Evolutionary conservation across 2,888 invertebrate species (phyloP).

Genomic region (Drepana falcataria): DNA sequence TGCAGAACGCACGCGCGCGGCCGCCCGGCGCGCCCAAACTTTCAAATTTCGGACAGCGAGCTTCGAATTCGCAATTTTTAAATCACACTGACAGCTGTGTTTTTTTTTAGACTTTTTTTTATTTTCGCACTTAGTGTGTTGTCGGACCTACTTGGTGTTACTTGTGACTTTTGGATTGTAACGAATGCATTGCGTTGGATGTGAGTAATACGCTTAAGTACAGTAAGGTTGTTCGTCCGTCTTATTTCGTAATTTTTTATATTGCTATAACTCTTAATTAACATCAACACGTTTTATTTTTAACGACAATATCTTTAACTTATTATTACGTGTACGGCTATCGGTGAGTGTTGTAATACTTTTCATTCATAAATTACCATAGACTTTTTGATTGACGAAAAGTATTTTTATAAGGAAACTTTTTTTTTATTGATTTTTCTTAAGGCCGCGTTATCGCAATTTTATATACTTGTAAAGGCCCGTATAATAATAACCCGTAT

Average conservation of each 20-base stretch:
- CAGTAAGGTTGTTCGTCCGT: constrained; percentile 67
- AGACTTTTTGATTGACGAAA: background rate
- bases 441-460: constrained; percentile 12
- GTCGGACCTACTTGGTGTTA: constrained; percentile 31
- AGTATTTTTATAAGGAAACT: background rate
- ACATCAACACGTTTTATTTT: constrained; percentile 2
- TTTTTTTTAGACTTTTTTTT: constrained; percentile 25
- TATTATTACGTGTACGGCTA: background rate
- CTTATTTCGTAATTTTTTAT: constrained; percentile 32
- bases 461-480: constrained; percentile 42
- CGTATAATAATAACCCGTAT: constrained; percentile 69
- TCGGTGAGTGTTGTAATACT: background rate
- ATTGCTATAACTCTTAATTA: constrained; percentile 1
- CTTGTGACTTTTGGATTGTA: constrained; percentile 64
- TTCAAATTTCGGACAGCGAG: constrained; percentile 57
- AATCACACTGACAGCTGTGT: constrained; percentile 17
- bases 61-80: constrained; percentile 35
- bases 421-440: constrained; percentile 11
- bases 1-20: constrained; percentile 70
- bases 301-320: background rate
- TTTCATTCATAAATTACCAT: constrained; percentile 2
- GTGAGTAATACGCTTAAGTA: constrained; percentile 57
- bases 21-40: constrained; percentile 64
- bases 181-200: constrained; percentile 65
- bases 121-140: constrained; percentile 23